Conservation (phyloP, 2,113 vertebrate genomes). For the Leucosticte australis region DNA sequence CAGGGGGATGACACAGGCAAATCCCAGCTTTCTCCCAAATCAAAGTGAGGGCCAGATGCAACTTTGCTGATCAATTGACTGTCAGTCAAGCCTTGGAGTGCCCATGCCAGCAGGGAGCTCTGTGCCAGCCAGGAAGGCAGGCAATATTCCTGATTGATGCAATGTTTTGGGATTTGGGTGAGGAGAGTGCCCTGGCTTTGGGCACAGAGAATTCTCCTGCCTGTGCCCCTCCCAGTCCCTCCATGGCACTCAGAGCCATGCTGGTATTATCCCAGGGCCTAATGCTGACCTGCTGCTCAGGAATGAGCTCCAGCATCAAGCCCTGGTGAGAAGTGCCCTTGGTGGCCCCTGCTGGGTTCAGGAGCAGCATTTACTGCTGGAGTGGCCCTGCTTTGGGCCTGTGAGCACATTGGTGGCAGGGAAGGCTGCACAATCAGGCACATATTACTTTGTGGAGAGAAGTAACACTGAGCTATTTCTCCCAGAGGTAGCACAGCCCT, state of each 20-base stretch:
- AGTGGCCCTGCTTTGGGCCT: not conserved
- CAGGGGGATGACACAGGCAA: not conserved
- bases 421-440: not conserved
- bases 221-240: not conserved
- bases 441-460: not conserved
- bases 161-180: not conserved
- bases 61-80: not conserved
- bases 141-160: not conserved
- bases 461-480: not conserved
- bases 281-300: not conserved
- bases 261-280: fast-evolving
- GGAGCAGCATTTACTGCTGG: not conserved
- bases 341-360: not conserved
- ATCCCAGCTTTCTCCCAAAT: not conserved
- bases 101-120: not conserved
- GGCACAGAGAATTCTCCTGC: fast-evolving
- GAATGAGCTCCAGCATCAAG: not conserved
- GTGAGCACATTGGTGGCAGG: not conserved
- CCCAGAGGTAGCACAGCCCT: not conserved
- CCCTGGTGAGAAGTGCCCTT: not conserved
- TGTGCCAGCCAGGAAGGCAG: not conserved
- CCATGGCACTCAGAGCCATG: fast-evolving
- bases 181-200: not conserved
- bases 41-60: not conserved
- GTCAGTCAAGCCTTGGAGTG: fast-evolving